Percentiles rank a stretch among this genome's conserved stretches.
These are phyloP conservation scores for Pachliopta kotzebuea DNA, from an alignment of 2,888 invertebrate genomes.

Conservation along the genomic window DNA sequence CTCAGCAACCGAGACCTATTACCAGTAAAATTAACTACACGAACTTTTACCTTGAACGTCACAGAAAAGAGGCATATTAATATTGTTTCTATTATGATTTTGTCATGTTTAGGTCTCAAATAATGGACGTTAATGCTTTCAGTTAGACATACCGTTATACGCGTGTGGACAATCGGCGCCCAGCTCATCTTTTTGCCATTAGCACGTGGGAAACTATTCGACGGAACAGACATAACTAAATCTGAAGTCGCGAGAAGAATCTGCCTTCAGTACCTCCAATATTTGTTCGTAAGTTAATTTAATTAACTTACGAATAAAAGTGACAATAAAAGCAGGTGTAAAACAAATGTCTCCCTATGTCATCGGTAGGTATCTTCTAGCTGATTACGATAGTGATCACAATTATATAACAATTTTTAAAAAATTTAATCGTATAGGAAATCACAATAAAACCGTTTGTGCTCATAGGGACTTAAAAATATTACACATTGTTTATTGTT, in stretches of 20 bases:
- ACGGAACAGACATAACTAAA: slow-evolving; percentile 11
- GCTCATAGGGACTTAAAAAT: not conserved
- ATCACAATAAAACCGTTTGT: not conserved
- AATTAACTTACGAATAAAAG: no score
- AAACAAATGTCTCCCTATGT: no score
- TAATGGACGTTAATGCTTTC: slow-evolving; percentile 20
- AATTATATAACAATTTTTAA: no score
- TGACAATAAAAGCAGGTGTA: no score
- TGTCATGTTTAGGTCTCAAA: slow-evolving; percentile 2
- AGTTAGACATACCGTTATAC: slow-evolving; percentile 26
- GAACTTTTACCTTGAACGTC: not conserved
- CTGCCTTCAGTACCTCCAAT: slow-evolving; percentile 1
- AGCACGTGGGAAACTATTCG: slow-evolving; percentile 30
- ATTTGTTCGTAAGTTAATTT: not conserved
- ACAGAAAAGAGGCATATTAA: not conserved
- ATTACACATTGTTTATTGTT: slow-evolving; percentile 4
- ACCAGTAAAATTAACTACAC: not conserved
- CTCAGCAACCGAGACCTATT: no score
- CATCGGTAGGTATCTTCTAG: no score
- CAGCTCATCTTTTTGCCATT: slow-evolving; percentile 41
- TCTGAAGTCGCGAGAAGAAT: slow-evolving; percentile 15
- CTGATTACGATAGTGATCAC: no score
- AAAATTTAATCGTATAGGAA: not conserved
- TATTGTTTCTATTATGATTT: not conserved
- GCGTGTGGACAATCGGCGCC: slow-evolving; percentile 34